Percentiles rank a stretch among this genome's conserved stretches.
Conservation (phyloP, 2,888 invertebrate genomes). For the Achlya flavicornis region DNA sequence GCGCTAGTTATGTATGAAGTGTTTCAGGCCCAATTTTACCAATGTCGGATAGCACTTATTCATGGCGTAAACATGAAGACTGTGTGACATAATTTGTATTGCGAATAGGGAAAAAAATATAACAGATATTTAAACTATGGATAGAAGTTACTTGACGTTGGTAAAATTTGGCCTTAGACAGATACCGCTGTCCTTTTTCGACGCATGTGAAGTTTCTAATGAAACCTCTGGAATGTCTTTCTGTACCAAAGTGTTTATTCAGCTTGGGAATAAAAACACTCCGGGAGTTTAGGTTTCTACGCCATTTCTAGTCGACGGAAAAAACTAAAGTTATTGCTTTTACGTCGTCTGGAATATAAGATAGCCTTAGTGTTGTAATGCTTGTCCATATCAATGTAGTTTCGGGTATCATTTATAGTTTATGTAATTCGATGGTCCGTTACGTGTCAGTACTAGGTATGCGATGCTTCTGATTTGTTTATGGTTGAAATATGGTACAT, state of each 20-base stretch:
- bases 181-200: too few relatives aligned
- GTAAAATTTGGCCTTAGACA: too few relatives aligned
- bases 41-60: too few relatives aligned
- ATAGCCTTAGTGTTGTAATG: neutral
- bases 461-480: neutral
- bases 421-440: too few relatives aligned
- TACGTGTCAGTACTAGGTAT: too few relatives aligned
- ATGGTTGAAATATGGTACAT: neutral
- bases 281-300: conserved; percentile 7
- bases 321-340: conserved; percentile 2
- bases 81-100: too few relatives aligned
- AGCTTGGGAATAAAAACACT: conserved; percentile 9
- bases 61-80: too few relatives aligned
- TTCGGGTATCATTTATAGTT: neutral
- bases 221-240: neutral
- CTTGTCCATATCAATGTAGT: neutral
- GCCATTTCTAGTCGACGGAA: conserved; percentile 1
- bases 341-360: neutral
- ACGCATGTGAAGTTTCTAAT: neutral
- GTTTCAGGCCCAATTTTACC: too few relatives aligned
- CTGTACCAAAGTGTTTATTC: conserved; percentile 1
- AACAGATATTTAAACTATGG: too few relatives aligned
- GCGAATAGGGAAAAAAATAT: too few relatives aligned
- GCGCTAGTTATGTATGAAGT: too few relatives aligned
- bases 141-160: too few relatives aligned